Evolutionary conservation across 2,113 vertebrate species (phyloP), one percentile per base, ranked within the genome.

Genomic region (Burhinus oedicnemus): DNA sequence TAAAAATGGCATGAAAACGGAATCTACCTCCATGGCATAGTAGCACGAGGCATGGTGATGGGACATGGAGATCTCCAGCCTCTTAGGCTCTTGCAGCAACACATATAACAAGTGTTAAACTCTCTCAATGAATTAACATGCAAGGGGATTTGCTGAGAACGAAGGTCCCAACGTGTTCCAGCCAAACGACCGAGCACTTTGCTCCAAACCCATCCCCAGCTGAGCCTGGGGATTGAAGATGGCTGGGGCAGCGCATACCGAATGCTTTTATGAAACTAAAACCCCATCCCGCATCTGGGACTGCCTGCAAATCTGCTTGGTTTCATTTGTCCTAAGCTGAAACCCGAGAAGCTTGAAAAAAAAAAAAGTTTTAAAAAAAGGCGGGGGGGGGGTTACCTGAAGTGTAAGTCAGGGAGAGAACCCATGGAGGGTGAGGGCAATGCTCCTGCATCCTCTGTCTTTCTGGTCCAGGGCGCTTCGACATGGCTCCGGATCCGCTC

Each of bases 1-100:
- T 9, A 27, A 40, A 66, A 83, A 57, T 8, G 23, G 22, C 19
- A 20, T 4, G 12, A 57, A 62, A 69, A 62, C 8, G 2, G 34
- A 23, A 36, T 19, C 13, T 11, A 15, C 29, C 27, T 20, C 12
- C 4, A 0, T 8, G n/a, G 49, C 23, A 5, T 1, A 34, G 47
- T 2, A 23, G 55, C n/a, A 36, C 1, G 17, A 81, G 42, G 36
- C 70, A 57, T 2, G 12, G 49, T 1, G 11, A 3, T 1, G 64
- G 40, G 69, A 30, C 44, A 12, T 3, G 0, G 7, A 54, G 70
- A 29, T 23, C 54, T 74, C 78, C 60, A 22, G 54, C 29, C 77
- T 52, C 34, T 38, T 11, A 27, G 42, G 15, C 83, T 69, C 55
- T 45, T 10, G 26, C 2, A 2, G 75, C 49, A 83, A 25, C 18